Base-by-base conservation (phyloP, 2,797 vertebrate species). In the Mormyrus proboscirostris region DNA sequence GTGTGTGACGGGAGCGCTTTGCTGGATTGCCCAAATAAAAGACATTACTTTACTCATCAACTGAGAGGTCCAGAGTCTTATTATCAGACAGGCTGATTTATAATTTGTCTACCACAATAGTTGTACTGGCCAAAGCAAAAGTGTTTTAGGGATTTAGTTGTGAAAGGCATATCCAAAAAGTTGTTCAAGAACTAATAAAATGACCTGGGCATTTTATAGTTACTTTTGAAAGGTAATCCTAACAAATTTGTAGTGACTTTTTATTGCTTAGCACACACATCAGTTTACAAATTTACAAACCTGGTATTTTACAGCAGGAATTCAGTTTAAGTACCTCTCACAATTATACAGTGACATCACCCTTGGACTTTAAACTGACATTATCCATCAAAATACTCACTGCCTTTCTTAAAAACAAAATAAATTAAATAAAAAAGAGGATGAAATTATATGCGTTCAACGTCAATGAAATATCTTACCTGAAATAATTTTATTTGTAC, bases 401-500 rank as follows among this genome's bases (percentile, higher is more conserved):
- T 5, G 12, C 51, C 51, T 53, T 50, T 86, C 47, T 86, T 51
- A 38, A 59, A 57, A 57, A n/a, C 7, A n/a, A n/a, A 19, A 55
- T 16, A 16, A 12, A 12, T 50, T 3, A 51, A 1, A 8, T 29
- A 8, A 50, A 12, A 14, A 57, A 57, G n/a, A 62, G 57, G n/a
- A 62, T 62, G n/a, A 22, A 62, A 62, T 25, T 62, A 62, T 62
- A 62, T 19, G 41, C 19, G 51, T 19, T 86, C 25, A 38, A 57
- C n/a, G 7, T 87, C 16, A 87, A 25, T 41, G 29, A 87, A 87
- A 10, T 41, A 22, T 12, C 8, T 49, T 33, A 59, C 22, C 33
- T 62, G 86, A 87, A 87, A 62, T 87, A 59, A 87, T 29, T 87
- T 47, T 62, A 65, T 87, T 87, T 87, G 14, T 62, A 87, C 86